phyloP scores from a whole-genome alignment of 2,797 vertebrate genomes.

The Fringilla coelebs region DNA sequence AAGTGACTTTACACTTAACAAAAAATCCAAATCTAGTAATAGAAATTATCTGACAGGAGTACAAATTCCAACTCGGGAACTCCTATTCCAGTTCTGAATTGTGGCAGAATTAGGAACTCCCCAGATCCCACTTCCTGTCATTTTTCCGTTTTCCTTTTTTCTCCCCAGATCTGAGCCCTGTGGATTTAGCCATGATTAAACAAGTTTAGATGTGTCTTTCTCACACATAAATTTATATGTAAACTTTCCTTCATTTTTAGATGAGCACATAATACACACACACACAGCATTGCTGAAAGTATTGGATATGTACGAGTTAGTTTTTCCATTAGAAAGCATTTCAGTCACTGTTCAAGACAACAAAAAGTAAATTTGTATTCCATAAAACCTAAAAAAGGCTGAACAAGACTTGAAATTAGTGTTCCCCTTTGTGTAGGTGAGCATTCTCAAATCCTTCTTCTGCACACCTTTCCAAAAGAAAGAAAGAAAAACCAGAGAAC shows the following conservation, averaged over 20 bases:
- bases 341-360: not conserved
- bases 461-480: not conserved
- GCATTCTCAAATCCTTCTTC: not conserved
- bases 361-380: not conserved
- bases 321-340: not conserved
- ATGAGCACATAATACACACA: not conserved
- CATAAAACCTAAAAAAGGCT: not conserved
- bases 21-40: not conserved
- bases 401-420: not conserved
- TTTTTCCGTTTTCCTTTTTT: not conserved
- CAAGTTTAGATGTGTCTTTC: not conserved
- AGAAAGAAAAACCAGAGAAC: not conserved
- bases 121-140: not conserved
- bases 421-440: not conserved
- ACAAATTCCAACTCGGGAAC: not conserved
- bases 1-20: not conserved
- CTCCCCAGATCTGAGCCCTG: rapidly evolving
- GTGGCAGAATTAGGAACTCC: not conserved
- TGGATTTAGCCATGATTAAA: not conserved
- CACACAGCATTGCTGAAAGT: not conserved
- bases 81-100: not conserved
- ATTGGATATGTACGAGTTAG: not conserved
- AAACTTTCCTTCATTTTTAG: not conserved
- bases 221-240: not conserved
- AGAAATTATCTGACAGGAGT: not conserved